phyloP scores from a whole-genome alignment of 2,797 vertebrate species.

The Notoglanidium macrostoma region DNA sequence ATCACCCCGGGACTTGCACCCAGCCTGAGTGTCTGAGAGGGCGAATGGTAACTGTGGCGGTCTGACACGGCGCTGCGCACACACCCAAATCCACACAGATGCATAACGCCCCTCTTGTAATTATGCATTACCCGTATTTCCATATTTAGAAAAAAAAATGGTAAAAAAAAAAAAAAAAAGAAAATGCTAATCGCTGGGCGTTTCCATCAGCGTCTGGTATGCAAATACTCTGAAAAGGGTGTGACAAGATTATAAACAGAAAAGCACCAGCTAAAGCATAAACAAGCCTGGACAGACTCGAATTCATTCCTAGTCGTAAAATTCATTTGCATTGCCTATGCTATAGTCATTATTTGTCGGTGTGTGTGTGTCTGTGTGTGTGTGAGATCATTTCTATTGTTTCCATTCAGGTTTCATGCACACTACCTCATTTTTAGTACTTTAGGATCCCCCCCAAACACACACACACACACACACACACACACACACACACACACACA shows the following conservation, averaged over 20 bases:
- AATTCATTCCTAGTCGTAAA: slow-evolving; percentile 12
- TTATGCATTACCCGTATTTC: slow-evolving; percentile 30
- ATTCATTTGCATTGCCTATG: background rate
- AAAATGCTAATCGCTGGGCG: slow-evolving; percentile 28
- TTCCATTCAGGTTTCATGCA: background rate
- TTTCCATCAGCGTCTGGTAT: slow-evolving; percentile 31
- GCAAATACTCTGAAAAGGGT: slow-evolving; percentile 22
- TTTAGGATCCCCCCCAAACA: background rate
- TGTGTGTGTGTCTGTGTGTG: slow-evolving; percentile 22
- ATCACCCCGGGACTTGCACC: slow-evolving; percentile 54
- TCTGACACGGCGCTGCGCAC: slow-evolving; percentile 32
- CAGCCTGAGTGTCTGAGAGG: slow-evolving; percentile 36
- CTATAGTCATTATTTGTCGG: background rate
- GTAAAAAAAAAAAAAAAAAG: background rate
- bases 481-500: background rate
- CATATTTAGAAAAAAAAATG: background rate
- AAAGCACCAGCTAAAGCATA: slow-evolving; percentile 13
- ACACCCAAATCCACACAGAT: background rate
- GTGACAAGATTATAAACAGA: slow-evolving; percentile 22
- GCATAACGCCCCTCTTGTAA: background rate
- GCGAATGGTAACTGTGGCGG: slow-evolving; percentile 53
- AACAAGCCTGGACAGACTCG: slow-evolving; percentile 1
- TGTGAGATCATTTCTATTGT: slow-evolving; percentile 5
- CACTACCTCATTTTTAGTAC: slow-evolving; percentile 13
- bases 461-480: background rate